These are phyloP conservation scores for Eupithecia inturbata DNA, from an alignment of 2,888 invertebrate species.

Conservation along the genomic window DNA sequence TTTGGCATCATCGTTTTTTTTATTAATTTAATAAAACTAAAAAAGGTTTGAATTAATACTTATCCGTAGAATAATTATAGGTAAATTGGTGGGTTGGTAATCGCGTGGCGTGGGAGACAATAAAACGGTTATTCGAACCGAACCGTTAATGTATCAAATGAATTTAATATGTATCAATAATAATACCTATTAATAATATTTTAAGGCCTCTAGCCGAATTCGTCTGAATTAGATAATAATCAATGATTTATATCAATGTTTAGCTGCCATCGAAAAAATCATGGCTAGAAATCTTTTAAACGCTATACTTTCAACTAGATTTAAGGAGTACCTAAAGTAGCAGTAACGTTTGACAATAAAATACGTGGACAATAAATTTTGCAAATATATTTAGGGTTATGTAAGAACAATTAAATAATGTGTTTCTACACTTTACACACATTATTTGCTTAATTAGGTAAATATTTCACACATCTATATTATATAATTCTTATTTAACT, in stretches of 20 bases:
- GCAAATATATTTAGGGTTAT: conserved; percentile 18
- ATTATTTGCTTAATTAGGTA: conserved; percentile 13
- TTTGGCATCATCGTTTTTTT: background rate
- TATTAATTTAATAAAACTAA: background rate
- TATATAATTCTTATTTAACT: conserved; percentile 25
- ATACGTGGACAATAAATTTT: conserved; percentile 32
- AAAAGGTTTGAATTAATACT: background rate
- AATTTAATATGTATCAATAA: conserved; percentile 24
- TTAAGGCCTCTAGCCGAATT: conserved; percentile 30
- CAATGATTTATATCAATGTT: conserved; percentile 13
- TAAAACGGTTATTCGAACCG: background rate
- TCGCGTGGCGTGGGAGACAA: background rate
- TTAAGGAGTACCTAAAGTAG: conserved; percentile 32
- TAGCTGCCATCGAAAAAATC: conserved; percentile 14
- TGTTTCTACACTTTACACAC: conserved; percentile 32
- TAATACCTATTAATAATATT: background rate
- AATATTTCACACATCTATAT: conserved; percentile 27
- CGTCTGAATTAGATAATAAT: conserved; percentile 26
- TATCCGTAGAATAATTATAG: background rate
- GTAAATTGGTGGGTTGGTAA: background rate
- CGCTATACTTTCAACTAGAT: conserved; percentile 19
- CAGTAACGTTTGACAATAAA: conserved; percentile 39
- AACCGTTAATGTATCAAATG: conserved; percentile 18
- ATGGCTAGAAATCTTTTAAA: conserved; percentile 28
- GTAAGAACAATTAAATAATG: conserved; percentile 23